phyloP scores from a whole-genome alignment of 2,113 vertebrate genomes.

The Sarotherodon lohbergeri region DNA sequence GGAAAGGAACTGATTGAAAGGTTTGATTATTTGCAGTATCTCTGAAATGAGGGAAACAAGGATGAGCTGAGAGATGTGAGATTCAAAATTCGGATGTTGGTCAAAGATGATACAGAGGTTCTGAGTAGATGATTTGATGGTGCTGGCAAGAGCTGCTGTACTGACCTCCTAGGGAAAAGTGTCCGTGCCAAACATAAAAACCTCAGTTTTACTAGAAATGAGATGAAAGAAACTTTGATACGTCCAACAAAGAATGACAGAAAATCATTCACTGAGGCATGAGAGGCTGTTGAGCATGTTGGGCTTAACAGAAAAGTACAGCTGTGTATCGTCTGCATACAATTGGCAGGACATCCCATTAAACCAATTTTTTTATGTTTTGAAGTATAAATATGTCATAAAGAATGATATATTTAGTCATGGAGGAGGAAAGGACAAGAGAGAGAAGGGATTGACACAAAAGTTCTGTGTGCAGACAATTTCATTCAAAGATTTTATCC shows the following conservation, averaged over 20 bases:
- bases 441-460: not conserved
- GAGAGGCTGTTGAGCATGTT: fast-evolving
- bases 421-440: not conserved
- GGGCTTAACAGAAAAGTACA: not conserved
- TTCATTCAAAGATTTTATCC: not conserved
- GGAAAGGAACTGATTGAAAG: not conserved
- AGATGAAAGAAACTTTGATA: fast-evolving
- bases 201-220: not conserved
- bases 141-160: not conserved
- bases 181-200: not conserved
- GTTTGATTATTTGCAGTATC: fast-evolving
- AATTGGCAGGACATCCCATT: fast-evolving
- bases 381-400: not conserved
- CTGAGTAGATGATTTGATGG: not conserved
- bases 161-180: fast-evolving
- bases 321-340: not conserved
- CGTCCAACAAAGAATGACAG: not conserved
- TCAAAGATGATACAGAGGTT: not conserved
- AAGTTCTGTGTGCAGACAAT: fast-evolving
- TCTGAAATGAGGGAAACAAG: fast-evolving
- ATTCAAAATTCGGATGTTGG: not conserved
- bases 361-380: not conserved
- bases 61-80: not conserved
- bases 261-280: fast-evolving
- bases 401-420: not conserved